A percentile compares a stretch with the other conserved stretches of the same genome.
Conservation (phyloP, 2,113 vertebrate species). For the Otus sunia region DNA sequence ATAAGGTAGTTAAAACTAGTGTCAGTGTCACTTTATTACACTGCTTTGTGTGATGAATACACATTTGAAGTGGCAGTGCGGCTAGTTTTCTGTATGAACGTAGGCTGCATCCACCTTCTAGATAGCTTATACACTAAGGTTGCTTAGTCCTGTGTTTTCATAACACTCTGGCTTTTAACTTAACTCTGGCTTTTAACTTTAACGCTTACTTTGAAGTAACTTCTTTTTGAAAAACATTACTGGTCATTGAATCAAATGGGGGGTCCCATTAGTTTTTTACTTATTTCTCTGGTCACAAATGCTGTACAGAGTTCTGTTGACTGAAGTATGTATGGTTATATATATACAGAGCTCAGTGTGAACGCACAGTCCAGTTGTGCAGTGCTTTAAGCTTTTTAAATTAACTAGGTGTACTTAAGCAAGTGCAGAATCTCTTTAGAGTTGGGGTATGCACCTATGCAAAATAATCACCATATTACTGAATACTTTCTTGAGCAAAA, state of each 20-base stretch:
- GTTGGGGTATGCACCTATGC: background rate
- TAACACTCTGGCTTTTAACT: background rate
- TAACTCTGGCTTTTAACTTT: background rate
- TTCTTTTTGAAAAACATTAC: background rate
- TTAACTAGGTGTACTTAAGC: background rate
- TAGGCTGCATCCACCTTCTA: background rate
- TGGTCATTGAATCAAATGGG: background rate
- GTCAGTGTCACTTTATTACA: background rate
- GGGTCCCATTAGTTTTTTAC: rapidly evolving
- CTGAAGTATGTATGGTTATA: rapidly evolving
- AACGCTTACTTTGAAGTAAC: background rate
- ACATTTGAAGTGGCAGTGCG: background rate
- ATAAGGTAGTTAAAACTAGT: background rate
- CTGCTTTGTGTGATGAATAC: background rate
- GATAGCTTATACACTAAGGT: background rate
- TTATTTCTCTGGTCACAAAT: background rate
- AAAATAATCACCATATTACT: background rate
- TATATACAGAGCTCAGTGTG: background rate
- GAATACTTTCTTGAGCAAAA: background rate
- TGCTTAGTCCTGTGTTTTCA: background rate
- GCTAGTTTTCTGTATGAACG: background rate
- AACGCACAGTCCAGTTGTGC: background rate
- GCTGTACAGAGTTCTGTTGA: background rate
- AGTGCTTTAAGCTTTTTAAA: background rate
- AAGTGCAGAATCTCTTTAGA: background rate